Evolutionary conservation across 2,113 vertebrate species (phyloP).

Genomic region (Platichthys flesus): DNA sequence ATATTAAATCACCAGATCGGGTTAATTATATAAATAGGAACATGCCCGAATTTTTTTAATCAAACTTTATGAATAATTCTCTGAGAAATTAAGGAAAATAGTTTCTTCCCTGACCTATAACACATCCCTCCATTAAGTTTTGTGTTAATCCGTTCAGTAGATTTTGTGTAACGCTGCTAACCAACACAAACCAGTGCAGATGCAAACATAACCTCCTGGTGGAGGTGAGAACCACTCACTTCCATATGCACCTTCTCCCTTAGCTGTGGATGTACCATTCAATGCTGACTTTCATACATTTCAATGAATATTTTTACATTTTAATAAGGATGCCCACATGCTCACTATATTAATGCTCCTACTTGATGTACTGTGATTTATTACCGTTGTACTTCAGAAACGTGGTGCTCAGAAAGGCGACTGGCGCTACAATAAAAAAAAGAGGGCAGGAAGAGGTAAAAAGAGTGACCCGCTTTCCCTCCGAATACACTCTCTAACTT

Average conservation of each 20-base stretch:
- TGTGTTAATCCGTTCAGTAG: too few relatives aligned
- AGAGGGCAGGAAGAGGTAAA: background rate
- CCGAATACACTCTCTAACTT: constrained; percentile 17
- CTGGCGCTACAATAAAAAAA: background rate
- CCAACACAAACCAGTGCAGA: background rate
- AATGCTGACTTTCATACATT: background rate
- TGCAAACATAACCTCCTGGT: background rate
- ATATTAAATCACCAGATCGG: too few relatives aligned
- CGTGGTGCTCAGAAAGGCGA: background rate
- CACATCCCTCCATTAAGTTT: too few relatives aligned
- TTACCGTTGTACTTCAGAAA: background rate
- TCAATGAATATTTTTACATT: background rate
- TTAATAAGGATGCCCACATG: background rate
- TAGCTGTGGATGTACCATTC: background rate
- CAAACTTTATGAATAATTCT: too few relatives aligned
- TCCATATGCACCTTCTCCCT: background rate
- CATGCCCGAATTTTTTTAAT: too few relatives aligned
- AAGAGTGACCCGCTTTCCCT: constrained; percentile 15
- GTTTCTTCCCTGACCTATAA: too few relatives aligned
- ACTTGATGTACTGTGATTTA: background rate
- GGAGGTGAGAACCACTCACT: background rate
- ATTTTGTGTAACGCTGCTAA: background rate
- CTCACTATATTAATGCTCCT: too few relatives aligned
- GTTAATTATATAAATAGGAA: too few relatives aligned
- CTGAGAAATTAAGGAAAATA: too few relatives aligned